These are phyloP conservation scores for Callimorpha dominula DNA, from an alignment of 2,888 invertebrate species.

Conservation along the genomic window DNA sequence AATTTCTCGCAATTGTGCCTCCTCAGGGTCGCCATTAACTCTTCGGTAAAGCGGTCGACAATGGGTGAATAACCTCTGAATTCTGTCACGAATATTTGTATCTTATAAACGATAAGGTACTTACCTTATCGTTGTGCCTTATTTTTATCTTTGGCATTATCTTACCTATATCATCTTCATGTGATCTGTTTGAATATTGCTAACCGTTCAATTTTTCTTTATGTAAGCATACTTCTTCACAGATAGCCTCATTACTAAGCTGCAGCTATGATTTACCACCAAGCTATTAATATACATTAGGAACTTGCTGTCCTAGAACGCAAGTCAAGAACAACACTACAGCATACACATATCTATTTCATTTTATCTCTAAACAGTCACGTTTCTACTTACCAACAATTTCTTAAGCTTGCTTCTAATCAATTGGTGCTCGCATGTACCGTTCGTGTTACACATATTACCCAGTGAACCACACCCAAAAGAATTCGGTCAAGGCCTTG, in stretches of 20 bases:
- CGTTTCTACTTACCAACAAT: slow-evolving; percentile 26
- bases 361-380: slow-evolving; percentile 29
- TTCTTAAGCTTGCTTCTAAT: slow-evolving; percentile 38
- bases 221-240: too few relatives aligned
- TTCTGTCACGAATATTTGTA: too few relatives aligned
- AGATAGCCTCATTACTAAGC: background rate
- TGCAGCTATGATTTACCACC: background rate
- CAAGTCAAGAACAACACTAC: slow-evolving; percentile 9
- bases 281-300: background rate
- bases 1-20: too few relatives aligned
- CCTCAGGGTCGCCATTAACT: too few relatives aligned
- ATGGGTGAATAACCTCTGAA: too few relatives aligned
- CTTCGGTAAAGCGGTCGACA: too few relatives aligned
- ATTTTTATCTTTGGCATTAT: too few relatives aligned
- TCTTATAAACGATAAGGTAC: too few relatives aligned
- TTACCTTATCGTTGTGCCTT: too few relatives aligned
- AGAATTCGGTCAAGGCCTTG: slow-evolving; percentile 75
- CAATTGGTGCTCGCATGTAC: slow-evolving; percentile 36
- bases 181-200: too few relatives aligned
- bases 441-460: slow-evolving; percentile 40
- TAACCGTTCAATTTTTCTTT: too few relatives aligned
- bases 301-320: background rate
- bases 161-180: too few relatives aligned
- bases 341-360: background rate
- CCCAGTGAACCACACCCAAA: slow-evolving; percentile 62